Percentiles rank a stretch among this genome's conserved stretches.
Conservation (phyloP, 2,888 invertebrate species). For the Eudemis profundana region DNA sequence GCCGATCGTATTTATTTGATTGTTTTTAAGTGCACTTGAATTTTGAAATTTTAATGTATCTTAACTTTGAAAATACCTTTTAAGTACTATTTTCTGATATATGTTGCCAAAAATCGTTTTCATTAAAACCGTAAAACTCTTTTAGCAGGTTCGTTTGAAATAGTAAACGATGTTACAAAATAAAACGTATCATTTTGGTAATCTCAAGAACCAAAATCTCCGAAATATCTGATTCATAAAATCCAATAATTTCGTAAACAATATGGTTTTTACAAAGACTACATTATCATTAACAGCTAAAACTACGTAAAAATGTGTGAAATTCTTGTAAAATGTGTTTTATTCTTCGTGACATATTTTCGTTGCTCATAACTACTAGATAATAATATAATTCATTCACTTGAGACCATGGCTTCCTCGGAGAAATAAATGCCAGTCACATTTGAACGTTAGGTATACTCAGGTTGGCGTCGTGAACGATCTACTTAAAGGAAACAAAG, state of each 20-base stretch:
- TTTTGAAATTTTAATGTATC: conserved; percentile 19
- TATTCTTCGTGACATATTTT: conserved; percentile 25
- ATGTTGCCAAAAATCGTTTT: not conserved
- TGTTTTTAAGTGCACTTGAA: conserved; percentile 36
- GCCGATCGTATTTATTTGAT: conserved; percentile 18
- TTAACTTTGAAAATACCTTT: not conserved
- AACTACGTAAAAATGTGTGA: conserved; percentile 54
- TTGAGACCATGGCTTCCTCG: not conserved
- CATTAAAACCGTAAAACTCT: not conserved
- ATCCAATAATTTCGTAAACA: not conserved
- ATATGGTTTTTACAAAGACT: conserved; percentile 1
- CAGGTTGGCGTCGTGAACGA: too few relatives aligned
- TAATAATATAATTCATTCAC: conserved; percentile 15
- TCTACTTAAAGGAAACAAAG: too few relatives aligned
- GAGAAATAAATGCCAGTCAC: too few relatives aligned
- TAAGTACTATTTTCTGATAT: not conserved
- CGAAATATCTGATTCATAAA: not conserved
- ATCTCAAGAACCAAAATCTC: not conserved
- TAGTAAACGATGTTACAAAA: too few relatives aligned
- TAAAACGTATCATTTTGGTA: too few relatives aligned
- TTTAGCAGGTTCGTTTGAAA: too few relatives aligned
- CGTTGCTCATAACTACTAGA: conserved; percentile 6
- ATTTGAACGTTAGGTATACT: too few relatives aligned
- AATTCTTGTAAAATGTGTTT: conserved; percentile 49
- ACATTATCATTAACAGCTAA: conserved; percentile 44